Base-by-base conservation (phyloP, 2,888 invertebrate species). In the Merodon equestris region DNA sequence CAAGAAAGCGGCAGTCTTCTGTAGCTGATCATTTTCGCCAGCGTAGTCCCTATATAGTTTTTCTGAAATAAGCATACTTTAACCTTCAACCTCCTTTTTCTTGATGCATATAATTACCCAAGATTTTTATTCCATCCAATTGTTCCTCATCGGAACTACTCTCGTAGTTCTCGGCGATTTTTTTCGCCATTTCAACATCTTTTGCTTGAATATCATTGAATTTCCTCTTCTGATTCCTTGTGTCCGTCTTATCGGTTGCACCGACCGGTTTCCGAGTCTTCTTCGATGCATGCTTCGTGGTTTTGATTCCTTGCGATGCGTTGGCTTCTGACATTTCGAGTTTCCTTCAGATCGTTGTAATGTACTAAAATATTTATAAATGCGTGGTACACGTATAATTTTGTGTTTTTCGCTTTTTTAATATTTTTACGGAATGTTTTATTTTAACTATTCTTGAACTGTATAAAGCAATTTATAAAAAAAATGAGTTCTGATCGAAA, bases 1-100 rank as follows among this genome's bases (percentile, higher is more conserved):
- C 60, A 97, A 89, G 85, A 94, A 93, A 54, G 92, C 91, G 84
- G 93, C 92, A 3, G 95, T 94, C 84, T 93, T 90, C 53, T 89
- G 89, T 7, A 91, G 85, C 83, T 90, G 90, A 36, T 87, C 89
- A 58, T 85, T 85, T 75, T 88, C 85, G 1, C 88, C 90, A 17
- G 89, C 88, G 77, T 92, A 92, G 74, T 89, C 88, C 76, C 90
- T 89, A 45, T 91, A 88, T 15, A 92, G 87, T 1, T 88, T 86
- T 74, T 89, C 91, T 91, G 81, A 47, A 83, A 81, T 27, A 47
- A n/a, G 53, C 7, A 7, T 27, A 27, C 27, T 27, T 27, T n/a
- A n/a, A n/a, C 60, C n/a, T 10, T 7, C 14, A 12, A 40, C 12
- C n/a, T n/a, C 1, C 10, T 9, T 27, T 13, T n/a, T 9, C 9